A percentile compares a stretch with the other conserved stretches of the same genome.
Conservation (phyloP, 2,113 vertebrate genomes). For the Mola mola region DNA sequence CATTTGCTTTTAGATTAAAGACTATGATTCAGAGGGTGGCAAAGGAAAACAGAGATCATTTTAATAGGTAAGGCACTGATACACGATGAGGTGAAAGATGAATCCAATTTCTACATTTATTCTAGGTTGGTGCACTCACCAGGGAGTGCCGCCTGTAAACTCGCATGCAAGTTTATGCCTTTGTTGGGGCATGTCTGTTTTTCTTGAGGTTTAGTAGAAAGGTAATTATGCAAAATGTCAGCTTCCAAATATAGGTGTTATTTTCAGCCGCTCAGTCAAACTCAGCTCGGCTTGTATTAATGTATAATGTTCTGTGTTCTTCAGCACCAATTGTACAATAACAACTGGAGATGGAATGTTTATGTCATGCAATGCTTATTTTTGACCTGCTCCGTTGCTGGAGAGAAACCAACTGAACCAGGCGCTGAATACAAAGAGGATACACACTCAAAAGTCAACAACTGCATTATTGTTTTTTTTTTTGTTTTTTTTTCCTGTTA, state of each 20-base stretch:
- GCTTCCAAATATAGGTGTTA: constrained; percentile 73
- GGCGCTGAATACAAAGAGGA: neutral
- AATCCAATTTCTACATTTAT: constrained; percentile 59
- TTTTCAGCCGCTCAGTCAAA: constrained; percentile 72
- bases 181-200: constrained; percentile 60
- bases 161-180: constrained; percentile 46
- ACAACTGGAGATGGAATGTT: constrained; percentile 47
- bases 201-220: constrained; percentile 57
- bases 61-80: constrained; percentile 86
- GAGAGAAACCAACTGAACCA: constrained; percentile 28
- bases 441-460: too few relatives aligned
- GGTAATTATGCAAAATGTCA: constrained; percentile 77
- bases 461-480: too few relatives aligned
- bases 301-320: constrained; percentile 45
- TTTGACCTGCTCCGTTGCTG: constrained; percentile 18
- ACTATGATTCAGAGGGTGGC: constrained; percentile 91
- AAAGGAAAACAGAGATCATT: constrained; percentile 90
- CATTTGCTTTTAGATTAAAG: constrained; percentile 86
- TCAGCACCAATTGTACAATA: constrained; percentile 27
- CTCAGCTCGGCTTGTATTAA: constrained; percentile 47
- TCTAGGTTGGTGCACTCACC: constrained; percentile 30
- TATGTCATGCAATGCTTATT: constrained; percentile 17
- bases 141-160: constrained; percentile 38
- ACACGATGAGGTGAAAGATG: constrained; percentile 46
- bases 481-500: too few relatives aligned